phyloP scores from a whole-genome alignment of 2,888 invertebrate genomes.

The Pristionchus entomophagus region DNA sequence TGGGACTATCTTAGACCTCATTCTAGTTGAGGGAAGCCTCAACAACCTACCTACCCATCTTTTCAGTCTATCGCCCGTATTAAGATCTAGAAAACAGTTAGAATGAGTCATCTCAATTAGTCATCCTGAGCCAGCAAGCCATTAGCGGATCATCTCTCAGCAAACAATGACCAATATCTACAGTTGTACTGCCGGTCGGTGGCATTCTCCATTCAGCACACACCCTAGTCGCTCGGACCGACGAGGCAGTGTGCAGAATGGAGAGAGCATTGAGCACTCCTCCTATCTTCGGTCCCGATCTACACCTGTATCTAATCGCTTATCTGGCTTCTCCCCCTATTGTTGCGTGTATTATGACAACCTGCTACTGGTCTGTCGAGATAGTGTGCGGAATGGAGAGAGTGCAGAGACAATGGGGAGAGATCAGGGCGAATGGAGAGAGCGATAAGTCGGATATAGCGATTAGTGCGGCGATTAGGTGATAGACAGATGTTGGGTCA shows the following conservation, averaged over 20 bases:
- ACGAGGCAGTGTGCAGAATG: too few relatives aligned
- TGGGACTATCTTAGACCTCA: too few relatives aligned
- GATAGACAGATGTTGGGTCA: conserved; percentile 25
- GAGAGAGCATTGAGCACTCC: too few relatives aligned
- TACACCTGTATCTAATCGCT: conserved; percentile 32
- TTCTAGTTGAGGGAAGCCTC: too few relatives aligned
- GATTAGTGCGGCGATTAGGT: conserved; percentile 17
- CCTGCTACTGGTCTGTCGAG: not conserved
- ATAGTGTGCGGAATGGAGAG: too few relatives aligned
- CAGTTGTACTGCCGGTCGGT: too few relatives aligned
- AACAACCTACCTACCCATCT: too few relatives aligned
- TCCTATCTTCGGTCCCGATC: not conserved
- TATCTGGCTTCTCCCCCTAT: not conserved
- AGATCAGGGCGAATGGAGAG: not conserved
- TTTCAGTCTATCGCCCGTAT: too few relatives aligned
- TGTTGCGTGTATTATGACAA: conserved; percentile 34
- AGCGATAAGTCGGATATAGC: not conserved
- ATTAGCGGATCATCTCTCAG: conserved; percentile 15
- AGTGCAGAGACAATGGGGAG: not conserved
- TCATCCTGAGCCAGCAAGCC: not conserved
- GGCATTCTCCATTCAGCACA: too few relatives aligned
- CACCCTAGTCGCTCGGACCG: too few relatives aligned
- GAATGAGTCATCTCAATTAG: not conserved
- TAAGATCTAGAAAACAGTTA: too few relatives aligned
- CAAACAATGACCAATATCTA: too few relatives aligned